A percentile compares a stretch with the other conserved stretches of the same genome.
Conservation (phyloP, 2,888 invertebrate genomes). For the Hybos culiciformis region DNA sequence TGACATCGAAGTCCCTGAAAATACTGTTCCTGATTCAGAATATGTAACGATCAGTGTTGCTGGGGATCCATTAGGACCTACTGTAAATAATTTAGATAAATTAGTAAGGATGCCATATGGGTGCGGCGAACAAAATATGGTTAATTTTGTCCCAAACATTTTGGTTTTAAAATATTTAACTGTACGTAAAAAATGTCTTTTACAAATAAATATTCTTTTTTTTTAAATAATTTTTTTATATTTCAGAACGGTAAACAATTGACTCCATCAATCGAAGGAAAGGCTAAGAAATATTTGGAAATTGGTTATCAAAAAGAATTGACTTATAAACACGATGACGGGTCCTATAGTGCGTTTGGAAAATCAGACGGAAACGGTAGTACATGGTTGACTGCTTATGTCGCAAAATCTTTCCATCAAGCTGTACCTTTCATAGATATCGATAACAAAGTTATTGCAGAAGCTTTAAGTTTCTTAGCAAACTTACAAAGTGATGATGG, state of each 20-base stretch:
- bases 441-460: conserved; percentile 50
- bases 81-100: conserved; percentile 59
- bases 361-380: conserved; percentile 50
- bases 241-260: conserved; percentile 47
- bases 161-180: conserved; percentile 51
- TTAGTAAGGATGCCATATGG: conserved; percentile 65
- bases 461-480: conserved; percentile 58
- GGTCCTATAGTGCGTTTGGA: conserved; percentile 74
- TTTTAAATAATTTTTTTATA: conserved; percentile 4
- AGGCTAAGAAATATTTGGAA: conserved; percentile 38
- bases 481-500: conserved; percentile 57
- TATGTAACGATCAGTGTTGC: conserved; percentile 55
- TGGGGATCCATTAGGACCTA: conserved; percentile 65
- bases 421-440: conserved; percentile 56
- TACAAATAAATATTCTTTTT: background rate
- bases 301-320: conserved; percentile 66
- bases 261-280: conserved; percentile 48
- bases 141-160: conserved; percentile 56
- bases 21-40: conserved; percentile 59
- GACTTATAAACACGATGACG: conserved; percentile 57
- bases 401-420: conserved; percentile 61
- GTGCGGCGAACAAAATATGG: conserved; percentile 54
- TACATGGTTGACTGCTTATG: conserved; percentile 74
- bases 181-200: conserved; percentile 30
- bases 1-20: conserved; percentile 58